Percentiles rank a stretch among this genome's conserved stretches.
phyloP scores from a whole-genome alignment of 2,113 vertebrate genomes.

The Shinisaurus crocodilurus region DNA sequence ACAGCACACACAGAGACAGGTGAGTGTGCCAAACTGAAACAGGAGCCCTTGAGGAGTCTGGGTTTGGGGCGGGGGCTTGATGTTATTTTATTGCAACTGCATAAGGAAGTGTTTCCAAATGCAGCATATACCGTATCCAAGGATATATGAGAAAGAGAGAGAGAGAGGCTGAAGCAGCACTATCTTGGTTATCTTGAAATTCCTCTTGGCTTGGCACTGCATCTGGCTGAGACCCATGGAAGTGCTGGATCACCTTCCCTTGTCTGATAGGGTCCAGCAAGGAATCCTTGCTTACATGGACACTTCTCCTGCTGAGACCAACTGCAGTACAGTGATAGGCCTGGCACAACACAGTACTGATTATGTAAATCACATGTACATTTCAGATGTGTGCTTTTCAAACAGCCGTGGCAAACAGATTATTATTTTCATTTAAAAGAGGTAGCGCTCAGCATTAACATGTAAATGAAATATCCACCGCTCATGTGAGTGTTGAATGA shows the following conservation, averaged over 20 bases:
- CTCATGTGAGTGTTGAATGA: no score
- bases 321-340: no score
- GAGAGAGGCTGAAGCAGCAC: not conserved
- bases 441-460: no score
- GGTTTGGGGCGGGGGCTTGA: not conserved
- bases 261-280: no score
- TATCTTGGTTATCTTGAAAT: not conserved
- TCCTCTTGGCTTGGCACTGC: not conserved
- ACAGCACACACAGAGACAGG: not conserved
- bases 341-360: no score
- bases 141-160: not conserved
- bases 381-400: no score
- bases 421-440: no score
- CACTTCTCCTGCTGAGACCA: no score
- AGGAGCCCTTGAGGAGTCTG: not conserved
- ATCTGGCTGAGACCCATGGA: not conserved
- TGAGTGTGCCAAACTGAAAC: not conserved
- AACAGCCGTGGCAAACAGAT: no score
- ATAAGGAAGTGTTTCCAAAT: not conserved
- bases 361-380: no score
- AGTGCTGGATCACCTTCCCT: not conserved
- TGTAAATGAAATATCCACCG: no score
- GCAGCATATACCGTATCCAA: not conserved
- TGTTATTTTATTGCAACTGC: not conserved
- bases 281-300: no score